Evolutionary conservation across 2,888 invertebrate species (phyloP).

Genomic region (Lasioglossum marginatum): DNA sequence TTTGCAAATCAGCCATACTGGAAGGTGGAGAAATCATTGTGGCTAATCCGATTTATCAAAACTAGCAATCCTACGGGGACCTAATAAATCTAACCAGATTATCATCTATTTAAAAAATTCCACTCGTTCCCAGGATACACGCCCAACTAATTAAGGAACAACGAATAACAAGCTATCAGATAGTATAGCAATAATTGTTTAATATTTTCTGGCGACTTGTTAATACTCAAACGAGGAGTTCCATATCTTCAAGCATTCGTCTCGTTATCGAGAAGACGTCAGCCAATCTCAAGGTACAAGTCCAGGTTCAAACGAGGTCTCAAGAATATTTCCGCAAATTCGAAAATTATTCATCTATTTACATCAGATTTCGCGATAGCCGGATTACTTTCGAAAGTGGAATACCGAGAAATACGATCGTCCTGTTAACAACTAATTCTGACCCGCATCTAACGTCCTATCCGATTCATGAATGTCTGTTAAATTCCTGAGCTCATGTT

Average conservation of each 20-base stretch:
- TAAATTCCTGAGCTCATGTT: background rate
- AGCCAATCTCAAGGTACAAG: background rate
- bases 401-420: background rate
- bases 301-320: background rate
- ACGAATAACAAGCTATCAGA: background rate
- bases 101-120: background rate
- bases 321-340: background rate
- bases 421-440: background rate
- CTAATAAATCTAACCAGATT: background rate
- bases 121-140: background rate
- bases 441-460: background rate
- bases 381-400: slow-evolving; percentile 16
- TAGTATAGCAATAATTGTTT: background rate
- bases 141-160: background rate
- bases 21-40: background rate
- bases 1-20: background rate
- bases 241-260: background rate
- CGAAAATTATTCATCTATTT: background rate
- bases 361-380: background rate
- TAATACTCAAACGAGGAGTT: background rate
- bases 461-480: background rate
- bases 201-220: background rate
- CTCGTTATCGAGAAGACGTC: background rate
- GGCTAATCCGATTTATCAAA: slow-evolving; percentile 1
- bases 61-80: background rate